Evolutionary conservation across 2,797 vertebrate genomes (phyloP), one percentile per base, ranked within the genome.

Genomic region (Macrochelys suwanniensis): DNA sequence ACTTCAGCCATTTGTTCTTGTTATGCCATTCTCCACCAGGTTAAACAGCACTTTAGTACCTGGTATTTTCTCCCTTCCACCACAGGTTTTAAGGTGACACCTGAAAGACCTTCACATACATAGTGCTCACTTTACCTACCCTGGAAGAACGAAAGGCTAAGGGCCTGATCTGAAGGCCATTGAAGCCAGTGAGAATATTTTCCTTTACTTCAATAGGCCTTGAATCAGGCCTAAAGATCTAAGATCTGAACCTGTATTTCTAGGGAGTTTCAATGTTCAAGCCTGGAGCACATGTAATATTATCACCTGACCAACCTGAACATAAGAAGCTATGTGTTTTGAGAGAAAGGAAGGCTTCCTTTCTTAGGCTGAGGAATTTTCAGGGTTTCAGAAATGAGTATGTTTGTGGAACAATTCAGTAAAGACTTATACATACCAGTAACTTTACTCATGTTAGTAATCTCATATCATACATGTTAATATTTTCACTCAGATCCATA

Each of bases 281-380:
- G 77, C 56, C 53, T 93, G 80, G 87, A 84, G 9, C 89, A 53
- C 49, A 80, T 97, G 59, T 91, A 94, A 91, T 77, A 87, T 1
- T 42, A 78, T 78, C 82, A 92, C 57, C 6, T 7, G 9, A 4
- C 37, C 54, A 90, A 84, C 88, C 49, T 80, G 79, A 86, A 93
- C 92, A 74, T 80, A 89, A 42, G 65, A 71, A 71, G 10, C 19
- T 71, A 82, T 50, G 56, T 5, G 50, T n/a, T 89, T 87, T 85
- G 53, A 89, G 92, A 86, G 33, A 82, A 93, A 91, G 13, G 2
- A 51, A 87, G 74, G 93, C 11, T 59, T 59, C 26, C 57, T 59
- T 15, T 31, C 57, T 59, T 11, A 84, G 94, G 26, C 17, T 65
- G 1, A 85, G 71, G 76, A 88, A 50, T 71, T 71, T 71, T 23